Evolutionary conservation across 2,113 vertebrate genomes (phyloP), one percentile per base, ranked within the genome.

Genomic region (Glaucomys volans): DNA sequence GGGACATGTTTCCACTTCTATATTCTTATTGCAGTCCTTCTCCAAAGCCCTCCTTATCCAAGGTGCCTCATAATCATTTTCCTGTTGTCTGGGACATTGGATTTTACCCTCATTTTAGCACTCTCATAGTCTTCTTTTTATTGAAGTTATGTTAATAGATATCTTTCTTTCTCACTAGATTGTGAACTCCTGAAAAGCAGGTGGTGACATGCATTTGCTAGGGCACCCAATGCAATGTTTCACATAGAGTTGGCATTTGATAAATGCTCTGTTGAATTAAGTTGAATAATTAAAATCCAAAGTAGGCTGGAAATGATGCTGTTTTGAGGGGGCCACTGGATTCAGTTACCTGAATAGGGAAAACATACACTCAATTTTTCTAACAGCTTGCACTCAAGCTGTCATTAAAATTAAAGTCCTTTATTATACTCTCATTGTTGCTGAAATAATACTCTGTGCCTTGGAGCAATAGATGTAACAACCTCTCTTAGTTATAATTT

Each of bases 321-420:
- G 9, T 96, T 83, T 84, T 42, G 71, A 76, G 57, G 52, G 47
- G n/a, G 30, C 35, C 16, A 18, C 52, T 10, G 32, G 87, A 87
- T 94, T 96, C 4, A 2, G 50, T 95, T 97, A 97, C 93, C 89
- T 96, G 87, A 20, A n/a, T 94, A 75, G 42, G 40, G 47, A 95
- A 97, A 96, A 85, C 42, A 89, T n/a, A 92, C 30, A 77, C 90
- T 75, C 0, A 0, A 22, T 88, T 96, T 97, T 97, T 93, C 90
- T 96, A 97, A 95, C 92, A 97, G 83, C 95, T 97, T 92, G 75
- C 47, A 89, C 74, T 94, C 89, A 96, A 96, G 84, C 95, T 96
- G 93, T 94, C 97, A 95, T 97, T 97, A 95, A 97, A 96, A 97
- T 95, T 94, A 95, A 96, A 97, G 88, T 94, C 72, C 67, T 96